These are phyloP conservation scores for Pachyuromys duprasi DNA, from an alignment of 2,797 vertebrate species.

Conservation along the genomic window DNA sequence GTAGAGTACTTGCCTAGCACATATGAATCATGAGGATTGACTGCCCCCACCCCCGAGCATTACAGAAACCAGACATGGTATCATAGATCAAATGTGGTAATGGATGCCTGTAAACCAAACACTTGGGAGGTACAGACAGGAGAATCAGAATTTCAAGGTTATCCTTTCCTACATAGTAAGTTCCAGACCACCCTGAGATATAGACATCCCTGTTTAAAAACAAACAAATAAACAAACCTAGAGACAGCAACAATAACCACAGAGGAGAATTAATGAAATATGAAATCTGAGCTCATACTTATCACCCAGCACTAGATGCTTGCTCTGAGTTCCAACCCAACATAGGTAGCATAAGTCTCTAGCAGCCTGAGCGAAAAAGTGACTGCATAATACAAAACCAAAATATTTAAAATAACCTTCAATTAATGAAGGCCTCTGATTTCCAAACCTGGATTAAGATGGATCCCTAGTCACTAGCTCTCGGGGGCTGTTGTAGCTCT, in stretches of 20 bases:
- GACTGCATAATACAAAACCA: background rate
- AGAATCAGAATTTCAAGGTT: background rate
- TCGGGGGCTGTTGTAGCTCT: background rate
- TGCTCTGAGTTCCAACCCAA: background rate
- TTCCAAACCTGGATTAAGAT: background rate
- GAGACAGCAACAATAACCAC: background rate
- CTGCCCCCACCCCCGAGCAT: no score
- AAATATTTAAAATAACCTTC: background rate
- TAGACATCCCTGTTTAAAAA: background rate
- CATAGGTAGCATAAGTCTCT: background rate
- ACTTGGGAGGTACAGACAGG: background rate
- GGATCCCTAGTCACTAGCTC: background rate
- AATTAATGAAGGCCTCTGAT: slow-evolving; percentile 12
- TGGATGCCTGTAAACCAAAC: background rate
- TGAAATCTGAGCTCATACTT: background rate
- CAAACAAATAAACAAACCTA: background rate
- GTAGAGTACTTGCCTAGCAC: background rate
- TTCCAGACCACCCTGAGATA: background rate
- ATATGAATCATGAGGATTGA: background rate
- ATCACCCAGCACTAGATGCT: background rate
- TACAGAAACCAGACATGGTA: background rate
- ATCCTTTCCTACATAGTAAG: background rate
- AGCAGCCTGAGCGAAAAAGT: background rate
- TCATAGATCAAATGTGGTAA: background rate
- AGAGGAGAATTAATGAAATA: background rate